These are phyloP conservation scores for Phaetusa simplex DNA, from an alignment of 2,113 vertebrate species.

Conservation along the genomic window DNA sequence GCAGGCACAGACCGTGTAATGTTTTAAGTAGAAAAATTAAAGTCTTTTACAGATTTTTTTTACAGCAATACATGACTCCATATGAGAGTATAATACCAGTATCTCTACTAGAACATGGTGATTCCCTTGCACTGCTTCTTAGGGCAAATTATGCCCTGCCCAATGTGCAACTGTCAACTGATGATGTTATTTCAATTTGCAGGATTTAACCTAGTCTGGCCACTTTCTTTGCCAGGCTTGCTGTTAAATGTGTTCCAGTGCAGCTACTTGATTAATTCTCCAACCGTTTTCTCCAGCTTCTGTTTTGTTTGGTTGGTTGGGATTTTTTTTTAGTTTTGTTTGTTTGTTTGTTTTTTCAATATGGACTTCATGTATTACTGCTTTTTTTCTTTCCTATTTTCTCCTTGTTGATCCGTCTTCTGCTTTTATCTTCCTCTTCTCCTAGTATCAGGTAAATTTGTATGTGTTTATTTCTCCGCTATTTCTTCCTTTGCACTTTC, in stretches of 20 bases:
- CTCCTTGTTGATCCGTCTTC: background rate
- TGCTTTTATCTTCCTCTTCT: background rate
- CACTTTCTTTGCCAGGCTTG: background rate
- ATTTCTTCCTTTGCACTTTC: background rate
- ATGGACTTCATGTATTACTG: background rate
- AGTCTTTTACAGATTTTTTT: background rate
- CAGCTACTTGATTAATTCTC: background rate
- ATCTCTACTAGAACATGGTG: background rate
- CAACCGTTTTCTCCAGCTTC: background rate
- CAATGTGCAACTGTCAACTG: background rate
- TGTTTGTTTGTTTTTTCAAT: background rate
- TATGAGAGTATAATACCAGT: background rate
- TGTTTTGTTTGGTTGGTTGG: accelerated
- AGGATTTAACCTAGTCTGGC: background rate
- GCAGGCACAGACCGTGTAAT: background rate
- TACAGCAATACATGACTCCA: background rate
- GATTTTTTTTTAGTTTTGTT: background rate
- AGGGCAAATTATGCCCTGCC: background rate
- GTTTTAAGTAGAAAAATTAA: background rate
- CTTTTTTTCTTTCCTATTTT: background rate
- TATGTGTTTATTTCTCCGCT: background rate
- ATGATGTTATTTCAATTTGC: background rate
- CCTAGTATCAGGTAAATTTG: background rate
- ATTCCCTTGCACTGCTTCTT: background rate
- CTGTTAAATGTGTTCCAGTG: background rate